phyloP scores from a whole-genome alignment of 2,113 vertebrate species.

The Rhombomys opimus region DNA sequence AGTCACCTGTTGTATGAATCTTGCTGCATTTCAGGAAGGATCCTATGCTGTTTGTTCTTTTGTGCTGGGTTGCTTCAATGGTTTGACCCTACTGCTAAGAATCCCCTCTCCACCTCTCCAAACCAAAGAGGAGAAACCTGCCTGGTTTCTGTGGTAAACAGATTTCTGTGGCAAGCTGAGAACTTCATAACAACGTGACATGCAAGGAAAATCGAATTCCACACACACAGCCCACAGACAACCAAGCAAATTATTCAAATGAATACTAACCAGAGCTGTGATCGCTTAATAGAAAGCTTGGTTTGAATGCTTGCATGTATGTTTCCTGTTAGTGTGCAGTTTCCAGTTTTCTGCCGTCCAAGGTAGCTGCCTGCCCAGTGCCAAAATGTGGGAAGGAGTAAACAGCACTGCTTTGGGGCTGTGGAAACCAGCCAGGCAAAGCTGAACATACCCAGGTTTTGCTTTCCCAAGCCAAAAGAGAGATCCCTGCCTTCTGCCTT shows the following conservation, averaged over 20 bases:
- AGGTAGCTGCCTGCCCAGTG: conserved; percentile 27
- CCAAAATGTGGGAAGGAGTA: conserved; percentile 56
- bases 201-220: conserved; percentile 17
- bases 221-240: not conserved
- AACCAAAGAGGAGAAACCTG: not conserved
- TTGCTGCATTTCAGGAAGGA: not conserved
- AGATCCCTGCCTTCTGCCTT: conserved; percentile 39
- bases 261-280: not conserved
- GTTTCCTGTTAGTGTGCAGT: conserved; percentile 52
- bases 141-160: conserved; percentile 27
- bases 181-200: not conserved
- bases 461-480: not conserved
- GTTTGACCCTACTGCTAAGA: not conserved
- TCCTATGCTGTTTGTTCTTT: not conserved
- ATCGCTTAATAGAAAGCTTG: conserved; percentile 41
- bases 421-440: conserved; percentile 25
- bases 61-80: not conserved
- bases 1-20: not conserved
- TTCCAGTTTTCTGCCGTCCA: conserved; percentile 39
- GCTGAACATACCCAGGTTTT: conserved; percentile 21
- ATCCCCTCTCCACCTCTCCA: not conserved
- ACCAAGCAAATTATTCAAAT: conserved; percentile 46
- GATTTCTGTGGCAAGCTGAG: not conserved
- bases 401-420: not conserved
- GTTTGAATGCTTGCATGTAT: conserved; percentile 9